A percentile compares a stretch with the other conserved stretches of the same genome.
Evolutionary conservation across 92 coral and sea anemone species (phyloP).

Genomic region (Phenganax subtilis): DNA sequence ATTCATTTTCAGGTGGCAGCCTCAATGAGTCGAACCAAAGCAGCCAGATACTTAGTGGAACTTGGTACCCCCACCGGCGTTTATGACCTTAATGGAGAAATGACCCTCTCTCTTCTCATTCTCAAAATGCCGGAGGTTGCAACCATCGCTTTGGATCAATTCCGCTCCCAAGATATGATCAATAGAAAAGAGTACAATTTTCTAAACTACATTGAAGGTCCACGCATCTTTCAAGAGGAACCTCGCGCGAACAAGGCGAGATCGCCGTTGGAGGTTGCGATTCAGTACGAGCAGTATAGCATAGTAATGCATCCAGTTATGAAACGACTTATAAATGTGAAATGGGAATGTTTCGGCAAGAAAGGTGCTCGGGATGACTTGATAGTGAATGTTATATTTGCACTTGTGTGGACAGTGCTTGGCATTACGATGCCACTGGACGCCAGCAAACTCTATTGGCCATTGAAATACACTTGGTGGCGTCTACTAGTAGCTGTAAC

Average conservation of each 20-base stretch:
- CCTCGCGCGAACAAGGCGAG: conserved; percentile 31
- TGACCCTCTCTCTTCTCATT: conserved; percentile 27
- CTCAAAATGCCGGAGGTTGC: conserved; percentile 42
- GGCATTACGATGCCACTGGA: conserved; percentile 31
- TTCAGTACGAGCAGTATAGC: conserved; percentile 30
- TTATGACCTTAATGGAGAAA: conserved; percentile 36
- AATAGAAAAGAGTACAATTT: conserved; percentile 36
- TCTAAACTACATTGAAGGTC: conserved; percentile 36
- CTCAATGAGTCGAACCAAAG: conserved; percentile 38
- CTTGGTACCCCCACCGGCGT: conserved; percentile 35
- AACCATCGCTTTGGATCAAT: conserved; percentile 28
- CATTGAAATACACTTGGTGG: conserved; percentile 25
- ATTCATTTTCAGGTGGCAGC: conserved; percentile 24
- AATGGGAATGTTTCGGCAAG: conserved; percentile 31
- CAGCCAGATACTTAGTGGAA: conserved; percentile 36
- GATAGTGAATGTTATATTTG: conserved; percentile 20
- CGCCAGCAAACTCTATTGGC: conserved; percentile 13
- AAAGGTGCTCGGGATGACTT: conserved; percentile 12
- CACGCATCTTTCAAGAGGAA: conserved; percentile 17
- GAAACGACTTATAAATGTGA: conserved; percentile 19
- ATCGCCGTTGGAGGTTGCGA: conserved; percentile 30
- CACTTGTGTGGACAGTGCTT: conserved; percentile 32
- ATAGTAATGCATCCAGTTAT: conserved; percentile 34
- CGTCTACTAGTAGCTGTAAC: conserved; percentile 17
- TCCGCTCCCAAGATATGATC: conserved; percentile 38